Base-by-base conservation (phyloP, 2,888 invertebrate species). In the Macrostomum cliftonense region DNA sequence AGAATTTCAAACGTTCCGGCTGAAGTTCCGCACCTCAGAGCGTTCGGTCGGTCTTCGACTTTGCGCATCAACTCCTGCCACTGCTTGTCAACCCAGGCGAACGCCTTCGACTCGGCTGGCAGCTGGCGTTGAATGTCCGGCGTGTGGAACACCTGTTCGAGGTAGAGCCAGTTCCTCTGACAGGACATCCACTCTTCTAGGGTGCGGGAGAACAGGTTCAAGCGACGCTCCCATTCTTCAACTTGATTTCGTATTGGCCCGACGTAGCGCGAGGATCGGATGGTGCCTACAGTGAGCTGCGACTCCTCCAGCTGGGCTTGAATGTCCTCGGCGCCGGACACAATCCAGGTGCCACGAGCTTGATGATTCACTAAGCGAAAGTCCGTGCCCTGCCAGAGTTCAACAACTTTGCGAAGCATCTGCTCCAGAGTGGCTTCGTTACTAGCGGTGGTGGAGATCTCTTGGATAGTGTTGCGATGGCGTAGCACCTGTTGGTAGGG, bases 81-180 rank as follows among this genome's bases (percentile, higher is more conserved):
- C 2, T 62, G 55, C 54, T 64, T 67, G 56, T 69, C 68, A 17
- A 69, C 65, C 39, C 58, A 57, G 21, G 56, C 57, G 48, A 69
- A 69, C 58, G 67, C 52, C 55, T 64, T 64, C 52, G 58, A 61
- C 54, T 69, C 69, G 47, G 54, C 61, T 20, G 65, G 62, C 46
- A 69, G 53, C 55, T 68, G 68, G 53, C 68, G 64, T 50, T 69
- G 68, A 48, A 69, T 69, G 50, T 69, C 69, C 11, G 66, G 65
- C 12, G 67, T 65, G 42, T 61, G 61, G 56, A 69, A 69, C 49
- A 69, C 69, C 55, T 68, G 68, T 52, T 69, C 68, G 48, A 69
- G 57, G 56, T 69, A 69, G 2, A 69, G 55, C 65, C 66, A 68
- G 58, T 67, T 67, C 45, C 67, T 57, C 55, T 69, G 69, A 53